Evolutionary conservation across 1,140 invertebrate species (phyloP).

Genomic region (Lepidurus apus): DNA sequence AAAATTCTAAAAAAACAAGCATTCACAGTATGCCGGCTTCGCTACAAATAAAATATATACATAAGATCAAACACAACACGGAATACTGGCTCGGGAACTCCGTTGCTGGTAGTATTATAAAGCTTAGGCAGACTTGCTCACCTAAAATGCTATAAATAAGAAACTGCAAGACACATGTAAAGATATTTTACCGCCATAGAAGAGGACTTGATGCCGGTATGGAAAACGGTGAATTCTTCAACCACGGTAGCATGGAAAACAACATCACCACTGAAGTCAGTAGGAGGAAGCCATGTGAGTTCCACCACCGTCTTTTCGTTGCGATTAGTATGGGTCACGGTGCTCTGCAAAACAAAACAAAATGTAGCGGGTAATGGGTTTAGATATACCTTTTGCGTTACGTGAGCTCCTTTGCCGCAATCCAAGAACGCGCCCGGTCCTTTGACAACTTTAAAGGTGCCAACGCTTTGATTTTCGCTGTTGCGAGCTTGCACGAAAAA

Average conservation of each 20-base stretch:
- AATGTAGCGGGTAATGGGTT: neutral
- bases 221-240: neutral
- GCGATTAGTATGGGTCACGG: neutral
- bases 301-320: neutral
- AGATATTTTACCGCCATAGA: neutral
- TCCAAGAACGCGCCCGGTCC: neutral
- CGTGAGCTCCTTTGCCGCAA: neutral
- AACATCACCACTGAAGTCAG: neutral
- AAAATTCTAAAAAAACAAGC: no score
- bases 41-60: neutral
- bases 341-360: neutral
- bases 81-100: neutral
- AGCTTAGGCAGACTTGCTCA: neutral
- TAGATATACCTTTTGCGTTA: neutral
- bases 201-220: neutral
- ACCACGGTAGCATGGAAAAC: neutral
- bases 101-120: neutral
- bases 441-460: conserved; percentile 13
- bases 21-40: neutral
- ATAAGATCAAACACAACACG: neutral
- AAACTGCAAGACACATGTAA: neutral
- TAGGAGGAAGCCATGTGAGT: neutral
- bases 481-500: conserved; percentile 2
- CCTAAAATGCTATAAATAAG: neutral
- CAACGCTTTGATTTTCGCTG: neutral